Evolutionary conservation across 2,888 invertebrate species (phyloP), one percentile per base, ranked within the genome.

Genomic region (Epirrhoe alternata): DNA sequence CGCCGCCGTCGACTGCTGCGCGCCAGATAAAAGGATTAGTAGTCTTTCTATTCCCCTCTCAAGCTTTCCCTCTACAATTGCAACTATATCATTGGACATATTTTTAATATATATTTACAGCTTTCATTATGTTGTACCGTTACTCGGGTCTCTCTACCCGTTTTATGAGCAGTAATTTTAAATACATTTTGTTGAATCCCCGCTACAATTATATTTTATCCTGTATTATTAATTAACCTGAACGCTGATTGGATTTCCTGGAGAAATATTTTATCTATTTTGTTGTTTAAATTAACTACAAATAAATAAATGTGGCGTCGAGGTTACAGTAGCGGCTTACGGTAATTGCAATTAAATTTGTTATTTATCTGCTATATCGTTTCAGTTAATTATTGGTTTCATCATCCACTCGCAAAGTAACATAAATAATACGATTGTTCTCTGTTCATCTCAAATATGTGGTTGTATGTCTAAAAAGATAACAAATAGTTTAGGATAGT

Each of bases 1-100:
- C n/a, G 24, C 78, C 78, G 77, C 78, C 77, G 72, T 83, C 85
- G 88, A 80, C 86, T 89, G 89, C 84, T 86, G 80, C 82, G 80
- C 83, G 84, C 64, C 80, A 86, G 89, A 90, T 90, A 90, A 88
- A 88, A 82, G 89, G 89, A 88, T 89, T 89, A 88, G 76, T 83
- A 85, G 81, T 82, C 82, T 86, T 85, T 83, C 85, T 84, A 77
- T 79, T 80, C 79, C 75, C 81, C 77, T 82, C 78, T 81, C 75
- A 77, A 80, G 78, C 58, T 57, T 64, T 49, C 65, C 58, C 64
- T 66, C 59, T 69, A 64, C 61, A 66, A 70, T 68, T 60, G 66
- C 65, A 69, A 69, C 66, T 65, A 66, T 73, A 76, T 71, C 66
- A 74, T 72, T 76, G 73, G 63, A 70, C 67, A 72, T 66, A 71